Conservation (phyloP, 2,888 invertebrate species). For the Ectobius pallidus region DNA sequence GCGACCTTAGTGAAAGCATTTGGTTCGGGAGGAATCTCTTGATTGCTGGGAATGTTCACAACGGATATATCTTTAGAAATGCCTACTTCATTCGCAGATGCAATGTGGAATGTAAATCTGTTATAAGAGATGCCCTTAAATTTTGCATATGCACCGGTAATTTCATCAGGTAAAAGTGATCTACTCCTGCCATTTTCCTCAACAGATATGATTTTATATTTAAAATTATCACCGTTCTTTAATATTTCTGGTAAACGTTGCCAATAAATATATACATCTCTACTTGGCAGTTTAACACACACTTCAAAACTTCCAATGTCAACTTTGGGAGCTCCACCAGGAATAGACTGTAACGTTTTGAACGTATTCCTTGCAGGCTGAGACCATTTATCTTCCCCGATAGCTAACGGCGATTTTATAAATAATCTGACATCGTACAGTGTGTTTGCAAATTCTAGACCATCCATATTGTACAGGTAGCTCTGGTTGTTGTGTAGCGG, state of each 20-base stretch:
- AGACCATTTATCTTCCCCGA: conserved; percentile 72
- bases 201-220: conserved; percentile 65
- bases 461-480: conserved; percentile 55
- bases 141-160: conserved; percentile 65
- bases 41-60: conserved; percentile 65
- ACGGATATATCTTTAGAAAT: conserved; percentile 62
- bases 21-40: conserved; percentile 59
- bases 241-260: conserved; percentile 70
- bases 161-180: conserved; percentile 58
- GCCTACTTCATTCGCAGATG: conserved; percentile 67
- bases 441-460: conserved; percentile 68
- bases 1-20: conserved; percentile 73
- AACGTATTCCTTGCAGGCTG: conserved; percentile 64
- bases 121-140: conserved; percentile 59
- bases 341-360: conserved; percentile 63
- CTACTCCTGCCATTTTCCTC: conserved; percentile 53
- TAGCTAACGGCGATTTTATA: conserved; percentile 62
- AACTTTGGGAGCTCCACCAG: conserved; percentile 71
- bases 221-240: conserved; percentile 76
- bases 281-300: conserved; percentile 52
- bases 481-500: conserved; percentile 20
- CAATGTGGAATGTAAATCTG: conserved; percentile 62
- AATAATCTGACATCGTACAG: conserved; percentile 76
- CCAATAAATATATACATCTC: conserved; percentile 79
- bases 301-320: conserved; percentile 76